A percentile compares a stretch with the other conserved stretches of the same genome.
Conservation (phyloP, 2,888 invertebrate species). For the Hanleya hanleyi region DNA sequence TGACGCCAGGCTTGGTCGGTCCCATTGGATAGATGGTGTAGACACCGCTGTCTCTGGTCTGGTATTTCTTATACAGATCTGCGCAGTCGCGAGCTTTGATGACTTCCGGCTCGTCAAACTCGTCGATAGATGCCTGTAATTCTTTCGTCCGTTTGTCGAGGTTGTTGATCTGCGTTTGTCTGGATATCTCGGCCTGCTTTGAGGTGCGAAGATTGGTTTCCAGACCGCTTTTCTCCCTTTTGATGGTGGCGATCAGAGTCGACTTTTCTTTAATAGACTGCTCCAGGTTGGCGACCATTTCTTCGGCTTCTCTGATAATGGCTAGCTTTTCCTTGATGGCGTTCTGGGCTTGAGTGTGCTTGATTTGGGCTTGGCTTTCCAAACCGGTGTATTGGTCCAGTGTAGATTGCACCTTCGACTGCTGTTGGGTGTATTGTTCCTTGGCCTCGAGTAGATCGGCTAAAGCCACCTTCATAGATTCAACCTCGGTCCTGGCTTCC, state of each 20-base stretch:
- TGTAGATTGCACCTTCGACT: neutral
- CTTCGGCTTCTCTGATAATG: neutral
- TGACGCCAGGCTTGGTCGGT: neutral
- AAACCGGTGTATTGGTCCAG: too few species aligned
- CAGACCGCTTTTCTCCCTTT: neutral
- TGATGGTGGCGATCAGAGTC: neutral
- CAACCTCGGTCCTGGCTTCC: neutral
- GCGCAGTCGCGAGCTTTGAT: constrained; percentile 3
- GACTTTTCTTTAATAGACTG: neutral
- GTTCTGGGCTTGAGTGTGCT: neutral
- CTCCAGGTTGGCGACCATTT: neutral
- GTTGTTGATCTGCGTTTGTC: neutral
- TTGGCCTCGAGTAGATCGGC: neutral
- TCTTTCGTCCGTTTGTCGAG: neutral
- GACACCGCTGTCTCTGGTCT: neutral
- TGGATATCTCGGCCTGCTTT: neutral
- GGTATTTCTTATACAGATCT: neutral
- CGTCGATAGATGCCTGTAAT: neutral
- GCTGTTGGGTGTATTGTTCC: neutral
- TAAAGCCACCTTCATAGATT: neutral
- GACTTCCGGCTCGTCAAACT: neutral
- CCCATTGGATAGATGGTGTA: neutral
- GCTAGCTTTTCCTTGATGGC: neutral
- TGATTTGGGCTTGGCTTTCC: too few species aligned
- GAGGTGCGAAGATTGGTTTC: neutral